phyloP scores from a whole-genome alignment of 2,888 invertebrate genomes.

The Microctonus hyperodae region DNA sequence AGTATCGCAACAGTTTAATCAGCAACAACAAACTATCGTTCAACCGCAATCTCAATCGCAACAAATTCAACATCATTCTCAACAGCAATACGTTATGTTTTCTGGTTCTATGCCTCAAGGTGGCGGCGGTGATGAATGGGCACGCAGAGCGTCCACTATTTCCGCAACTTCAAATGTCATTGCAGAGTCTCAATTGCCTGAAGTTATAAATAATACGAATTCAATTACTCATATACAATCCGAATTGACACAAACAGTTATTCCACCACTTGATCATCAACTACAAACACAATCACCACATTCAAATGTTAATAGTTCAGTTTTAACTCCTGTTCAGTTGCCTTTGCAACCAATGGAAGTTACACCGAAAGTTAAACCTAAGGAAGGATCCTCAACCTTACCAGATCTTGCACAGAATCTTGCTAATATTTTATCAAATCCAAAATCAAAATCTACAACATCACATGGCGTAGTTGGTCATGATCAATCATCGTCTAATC shows the following conservation, averaged over 20 bases:
- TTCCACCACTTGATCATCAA: slow-evolving; percentile 30
- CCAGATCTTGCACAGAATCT: slow-evolving; percentile 61
- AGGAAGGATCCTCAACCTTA: slow-evolving; percentile 59
- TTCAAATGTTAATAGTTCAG: slow-evolving; percentile 36
- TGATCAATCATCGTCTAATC: slow-evolving; percentile 13
- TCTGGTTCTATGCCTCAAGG: slow-evolving; percentile 45
- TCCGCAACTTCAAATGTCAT: slow-evolving; percentile 55
- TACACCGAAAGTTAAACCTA: slow-evolving; percentile 50
- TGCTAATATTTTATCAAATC: slow-evolving; percentile 60
- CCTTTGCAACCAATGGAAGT: slow-evolving; percentile 44
- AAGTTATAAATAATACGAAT: slow-evolving; percentile 21
- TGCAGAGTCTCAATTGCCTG: slow-evolving; percentile 36
- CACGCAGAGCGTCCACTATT: slow-evolving; percentile 57
- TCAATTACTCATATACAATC: slow-evolving; percentile 27
- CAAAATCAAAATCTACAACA: slow-evolving; percentile 57
- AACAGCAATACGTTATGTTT: slow-evolving; percentile 47
- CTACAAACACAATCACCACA: slow-evolving; percentile 21
- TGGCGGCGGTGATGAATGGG: slow-evolving; percentile 52
- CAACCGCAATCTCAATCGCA: slow-evolving; percentile 48
- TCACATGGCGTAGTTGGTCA: slow-evolving; percentile 49
- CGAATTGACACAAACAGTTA: slow-evolving; percentile 18
- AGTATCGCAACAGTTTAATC: slow-evolving; percentile 39
- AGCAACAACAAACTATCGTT: slow-evolving; percentile 46
- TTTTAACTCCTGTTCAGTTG: slow-evolving; percentile 32
- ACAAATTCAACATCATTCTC: slow-evolving; percentile 34